Conservation (phyloP, 2,888 invertebrate genomes). For the Melinopterus prodromus region DNA sequence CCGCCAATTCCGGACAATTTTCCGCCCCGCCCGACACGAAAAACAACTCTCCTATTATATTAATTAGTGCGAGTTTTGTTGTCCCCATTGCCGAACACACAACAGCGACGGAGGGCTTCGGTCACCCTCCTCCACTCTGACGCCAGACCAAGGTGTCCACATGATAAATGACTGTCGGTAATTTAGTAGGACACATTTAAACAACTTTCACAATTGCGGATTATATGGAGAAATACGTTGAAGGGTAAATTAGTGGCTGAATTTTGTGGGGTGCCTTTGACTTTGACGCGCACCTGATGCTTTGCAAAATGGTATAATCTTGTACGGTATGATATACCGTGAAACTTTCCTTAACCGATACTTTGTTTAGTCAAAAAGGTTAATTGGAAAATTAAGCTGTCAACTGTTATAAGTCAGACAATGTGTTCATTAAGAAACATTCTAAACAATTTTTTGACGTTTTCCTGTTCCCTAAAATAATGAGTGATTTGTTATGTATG, state of each 20-base stretch:
- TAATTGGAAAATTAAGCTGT: too few relatives aligned
- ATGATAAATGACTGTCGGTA: slow-evolving; percentile 21
- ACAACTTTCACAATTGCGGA: neutral
- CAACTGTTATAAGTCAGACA: too few relatives aligned
- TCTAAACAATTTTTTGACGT: too few relatives aligned
- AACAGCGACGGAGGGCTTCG: slow-evolving; percentile 12
- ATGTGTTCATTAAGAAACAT: too few relatives aligned
- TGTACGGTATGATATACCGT: neutral
- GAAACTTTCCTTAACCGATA: too few relatives aligned
- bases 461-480: too few relatives aligned
- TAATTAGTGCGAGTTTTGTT: slow-evolving; percentile 12
- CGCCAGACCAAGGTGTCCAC: slow-evolving; percentile 22
- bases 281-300: neutral
- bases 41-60: slow-evolving; percentile 25
- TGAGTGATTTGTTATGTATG: too few relatives aligned
- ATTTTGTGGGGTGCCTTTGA: neutral
- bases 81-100: slow-evolving; percentile 5
- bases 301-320: neutral
- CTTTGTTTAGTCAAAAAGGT: too few relatives aligned
- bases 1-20: slow-evolving; percentile 14
- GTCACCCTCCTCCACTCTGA: neutral
- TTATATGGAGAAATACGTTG: neutral
- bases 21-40: slow-evolving; percentile 19
- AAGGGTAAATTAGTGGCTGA: neutral
- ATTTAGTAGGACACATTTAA: neutral